Conservation (phyloP, 2,888 invertebrate genomes). For the Seladonia tumulorum region DNA sequence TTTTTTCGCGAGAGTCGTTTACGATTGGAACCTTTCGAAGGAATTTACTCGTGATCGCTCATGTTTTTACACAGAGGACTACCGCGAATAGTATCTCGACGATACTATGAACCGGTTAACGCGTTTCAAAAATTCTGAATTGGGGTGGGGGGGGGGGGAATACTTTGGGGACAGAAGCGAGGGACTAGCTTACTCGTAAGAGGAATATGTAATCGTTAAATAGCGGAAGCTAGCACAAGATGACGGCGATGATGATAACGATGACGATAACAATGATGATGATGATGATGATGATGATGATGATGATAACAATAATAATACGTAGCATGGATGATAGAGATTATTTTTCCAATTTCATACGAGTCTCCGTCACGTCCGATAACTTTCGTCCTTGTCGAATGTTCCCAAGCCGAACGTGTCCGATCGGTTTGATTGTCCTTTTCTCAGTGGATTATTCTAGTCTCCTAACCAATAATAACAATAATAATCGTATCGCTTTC, state of each 20-base stretch:
- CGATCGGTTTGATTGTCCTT: conserved; percentile 9
- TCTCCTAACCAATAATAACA: conserved; percentile 39
- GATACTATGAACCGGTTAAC: neutral
- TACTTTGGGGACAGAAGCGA: conserved; percentile 5
- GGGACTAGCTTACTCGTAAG: neutral
- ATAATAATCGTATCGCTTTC: conserved; percentile 41
- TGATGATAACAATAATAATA: conserved; percentile 33
- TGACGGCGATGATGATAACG: conserved; percentile 19
- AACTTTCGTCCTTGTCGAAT: conserved; percentile 65
- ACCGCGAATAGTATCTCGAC: neutral
- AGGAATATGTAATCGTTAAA: conserved; percentile 8
- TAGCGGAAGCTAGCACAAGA: conserved; percentile 41
- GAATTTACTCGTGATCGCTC: neutral
- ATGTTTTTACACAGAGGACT: neutral
- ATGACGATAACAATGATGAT: conserved; percentile 3
- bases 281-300: conserved; percentile 20
- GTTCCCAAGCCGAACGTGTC: conserved; percentile 18
- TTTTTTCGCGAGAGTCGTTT: neutral
- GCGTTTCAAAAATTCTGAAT: neutral
- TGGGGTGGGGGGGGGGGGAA: neutral
- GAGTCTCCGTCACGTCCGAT: conserved; percentile 63
- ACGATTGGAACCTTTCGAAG: neutral
- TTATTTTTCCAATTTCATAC: conserved; percentile 80
- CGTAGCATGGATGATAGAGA: conserved; percentile 64
- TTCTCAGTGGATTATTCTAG: conserved; percentile 40